phyloP scores from a whole-genome alignment of 2,113 vertebrate genomes.

The Nerophis ophidion region DNA sequence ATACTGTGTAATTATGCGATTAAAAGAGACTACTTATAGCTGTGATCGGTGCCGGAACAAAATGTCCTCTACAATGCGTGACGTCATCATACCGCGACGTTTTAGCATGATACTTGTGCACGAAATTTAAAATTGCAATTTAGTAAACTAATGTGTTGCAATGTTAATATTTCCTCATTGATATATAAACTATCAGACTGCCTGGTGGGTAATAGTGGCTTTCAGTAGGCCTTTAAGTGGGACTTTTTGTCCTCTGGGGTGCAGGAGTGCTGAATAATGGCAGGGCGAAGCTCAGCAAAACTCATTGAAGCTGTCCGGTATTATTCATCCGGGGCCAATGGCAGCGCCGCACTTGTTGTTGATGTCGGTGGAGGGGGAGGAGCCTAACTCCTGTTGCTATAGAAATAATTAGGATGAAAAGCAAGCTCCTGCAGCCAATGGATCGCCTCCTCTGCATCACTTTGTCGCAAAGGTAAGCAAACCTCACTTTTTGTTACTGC shows the following conservation, averaged over 20 bases:
- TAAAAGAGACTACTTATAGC: too few relatives aligned
- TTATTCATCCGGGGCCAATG: constrained; percentile 55
- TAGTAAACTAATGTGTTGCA: too few relatives aligned
- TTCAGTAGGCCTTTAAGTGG: too few relatives aligned
- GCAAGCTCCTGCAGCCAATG: constrained; percentile 25
- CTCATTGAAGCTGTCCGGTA: constrained; percentile 41
- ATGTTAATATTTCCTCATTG: too few relatives aligned
- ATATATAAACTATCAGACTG: too few relatives aligned
- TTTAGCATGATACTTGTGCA: too few relatives aligned
- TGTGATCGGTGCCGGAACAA: too few relatives aligned
- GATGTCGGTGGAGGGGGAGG: constrained; percentile 29
- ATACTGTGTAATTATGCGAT: too few relatives aligned
- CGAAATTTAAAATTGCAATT: too few relatives aligned
- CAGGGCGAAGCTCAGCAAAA: constrained; percentile 48
- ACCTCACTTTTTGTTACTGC: background rate
- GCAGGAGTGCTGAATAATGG: constrained; percentile 18
- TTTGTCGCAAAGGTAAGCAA: constrained; percentile 33
- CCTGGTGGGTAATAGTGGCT: too few relatives aligned
- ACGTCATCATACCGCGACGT: too few relatives aligned
- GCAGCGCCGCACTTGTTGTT: constrained; percentile 21
- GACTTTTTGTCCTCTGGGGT: background rate
- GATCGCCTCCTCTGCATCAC: constrained; percentile 21
- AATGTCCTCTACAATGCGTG: too few relatives aligned
- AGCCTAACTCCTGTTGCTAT: constrained; percentile 20
- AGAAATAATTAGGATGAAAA: constrained; percentile 26